Conservation (phyloP, 2,113 vertebrate species). For the Sinocyclocheilus grahami region DNA sequence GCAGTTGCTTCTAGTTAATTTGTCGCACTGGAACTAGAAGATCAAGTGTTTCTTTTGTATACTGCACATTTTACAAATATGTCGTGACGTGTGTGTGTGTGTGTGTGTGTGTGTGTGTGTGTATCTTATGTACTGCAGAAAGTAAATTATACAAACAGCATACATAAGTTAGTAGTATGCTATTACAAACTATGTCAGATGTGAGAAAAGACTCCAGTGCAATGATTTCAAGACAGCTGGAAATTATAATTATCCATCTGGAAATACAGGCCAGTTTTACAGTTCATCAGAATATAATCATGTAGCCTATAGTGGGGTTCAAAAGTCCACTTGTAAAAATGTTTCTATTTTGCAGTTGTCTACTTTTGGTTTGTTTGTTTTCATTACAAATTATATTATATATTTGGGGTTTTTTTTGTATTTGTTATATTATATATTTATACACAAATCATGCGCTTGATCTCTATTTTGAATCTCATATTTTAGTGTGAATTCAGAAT, state of each 20-base stretch:
- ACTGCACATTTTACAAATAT: not conserved
- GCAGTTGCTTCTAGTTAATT: not conserved
- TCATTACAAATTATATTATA: not conserved
- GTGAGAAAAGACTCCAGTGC: not conserved
- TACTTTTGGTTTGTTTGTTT: not conserved
- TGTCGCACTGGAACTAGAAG: not conserved
- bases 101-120: no score
- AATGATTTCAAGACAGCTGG: not conserved
- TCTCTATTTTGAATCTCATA: not conserved
- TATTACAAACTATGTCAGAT: not conserved
- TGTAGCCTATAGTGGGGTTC: not conserved
- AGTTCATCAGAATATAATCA: not conserved
- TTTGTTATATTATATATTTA: no score
- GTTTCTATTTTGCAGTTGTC: not conserved
- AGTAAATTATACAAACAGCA: not conserved
- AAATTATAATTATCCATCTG: constrained; percentile 7
- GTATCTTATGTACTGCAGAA: not conserved
- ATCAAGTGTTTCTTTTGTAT: not conserved
- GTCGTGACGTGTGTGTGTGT: no score
- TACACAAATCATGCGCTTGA: not conserved
- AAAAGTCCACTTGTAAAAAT: not conserved
- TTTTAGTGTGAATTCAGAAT: not conserved
- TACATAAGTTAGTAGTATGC: not conserved
- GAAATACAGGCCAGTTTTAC: not conserved
- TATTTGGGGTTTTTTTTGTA: no score